A percentile compares a stretch with the other conserved stretches of the same genome.
Conservation (phyloP, 1,140 invertebrate genomes). For the Druon quercuslanigerum region DNA sequence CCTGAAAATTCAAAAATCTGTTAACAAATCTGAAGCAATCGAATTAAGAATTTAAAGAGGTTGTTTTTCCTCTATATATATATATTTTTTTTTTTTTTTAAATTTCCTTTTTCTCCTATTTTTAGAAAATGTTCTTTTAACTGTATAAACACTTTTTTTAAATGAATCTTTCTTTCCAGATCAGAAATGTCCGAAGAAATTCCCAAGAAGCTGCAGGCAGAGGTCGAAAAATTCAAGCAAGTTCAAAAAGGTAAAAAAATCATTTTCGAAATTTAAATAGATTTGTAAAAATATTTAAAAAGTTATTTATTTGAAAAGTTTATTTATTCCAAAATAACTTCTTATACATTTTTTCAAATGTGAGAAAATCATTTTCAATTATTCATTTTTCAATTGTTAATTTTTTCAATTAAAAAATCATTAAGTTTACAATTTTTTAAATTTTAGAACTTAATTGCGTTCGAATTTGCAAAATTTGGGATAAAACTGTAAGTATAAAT, state of each 20-base stretch:
- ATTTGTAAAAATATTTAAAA: slow-evolving; percentile 3
- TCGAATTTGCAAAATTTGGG: too few relatives aligned
- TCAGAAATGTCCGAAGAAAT: slow-evolving; percentile 82
- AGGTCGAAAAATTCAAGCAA: slow-evolving; percentile 81
- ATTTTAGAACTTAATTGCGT: background rate
- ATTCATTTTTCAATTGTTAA: too few relatives aligned
- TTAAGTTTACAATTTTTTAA: background rate
- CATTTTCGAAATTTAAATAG: slow-evolving; percentile 26
- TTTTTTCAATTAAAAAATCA: too few relatives aligned
- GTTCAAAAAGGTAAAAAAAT: slow-evolving; percentile 80
- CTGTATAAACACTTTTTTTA: slow-evolving; percentile 32
- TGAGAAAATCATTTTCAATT: slow-evolving; percentile 17
- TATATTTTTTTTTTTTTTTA: too few relatives aligned
- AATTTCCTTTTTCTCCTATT: too few relatives aligned
- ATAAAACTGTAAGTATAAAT: too few relatives aligned
- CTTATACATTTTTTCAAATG: slow-evolving; percentile 21
- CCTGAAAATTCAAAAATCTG: too few relatives aligned
- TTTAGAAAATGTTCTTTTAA: too few relatives aligned
- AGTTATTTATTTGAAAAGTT: slow-evolving; percentile 30
- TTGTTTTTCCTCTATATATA: too few relatives aligned
- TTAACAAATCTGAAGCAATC: too few relatives aligned
- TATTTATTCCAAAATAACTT: slow-evolving; percentile 34
- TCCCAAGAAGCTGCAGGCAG: slow-evolving; percentile 83
- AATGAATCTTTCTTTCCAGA: slow-evolving; percentile 42
- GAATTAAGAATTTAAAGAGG: too few relatives aligned